Conservation (phyloP, 2,888 invertebrate genomes). For the Oligia strigilis region DNA sequence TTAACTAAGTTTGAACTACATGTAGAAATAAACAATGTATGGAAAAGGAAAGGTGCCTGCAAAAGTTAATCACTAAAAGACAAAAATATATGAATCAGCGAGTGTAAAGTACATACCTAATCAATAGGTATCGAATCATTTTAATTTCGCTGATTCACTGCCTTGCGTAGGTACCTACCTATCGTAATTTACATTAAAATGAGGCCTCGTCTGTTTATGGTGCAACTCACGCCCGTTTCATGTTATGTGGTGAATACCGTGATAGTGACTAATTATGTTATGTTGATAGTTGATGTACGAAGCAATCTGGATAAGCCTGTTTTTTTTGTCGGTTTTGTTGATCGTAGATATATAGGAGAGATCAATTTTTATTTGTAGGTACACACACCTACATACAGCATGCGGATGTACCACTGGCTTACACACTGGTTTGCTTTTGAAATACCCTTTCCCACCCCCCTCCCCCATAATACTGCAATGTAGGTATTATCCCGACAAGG, state of each 20-base stretch:
- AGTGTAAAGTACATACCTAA: not conserved
- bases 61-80: not conserved
- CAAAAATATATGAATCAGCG: conserved; percentile 13
- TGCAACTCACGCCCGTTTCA: conserved; percentile 37
- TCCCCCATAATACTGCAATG: not conserved
- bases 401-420: not conserved
- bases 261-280: conserved; percentile 56
- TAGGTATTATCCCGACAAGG: not conserved
- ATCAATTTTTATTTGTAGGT: not conserved
- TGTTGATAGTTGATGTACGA: conserved; percentile 25
- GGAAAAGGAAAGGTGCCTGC: not conserved
- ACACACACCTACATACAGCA: not conserved
- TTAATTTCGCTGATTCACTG: conserved; percentile 35
- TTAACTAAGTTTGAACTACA: no score
- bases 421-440: not conserved
- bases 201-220: conserved; percentile 1
- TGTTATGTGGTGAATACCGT: conserved; percentile 42
- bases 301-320: conserved; percentile 12
- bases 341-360: not conserved
- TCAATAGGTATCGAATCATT: conserved; percentile 10
- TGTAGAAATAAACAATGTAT: no score
- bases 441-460: not conserved
- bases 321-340: not conserved
- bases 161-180: not conserved
- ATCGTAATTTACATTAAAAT: conserved; percentile 1